Evolutionary conservation across 1,140 invertebrate species (phyloP).

Genomic region (Schlechtendalia chinensis): DNA sequence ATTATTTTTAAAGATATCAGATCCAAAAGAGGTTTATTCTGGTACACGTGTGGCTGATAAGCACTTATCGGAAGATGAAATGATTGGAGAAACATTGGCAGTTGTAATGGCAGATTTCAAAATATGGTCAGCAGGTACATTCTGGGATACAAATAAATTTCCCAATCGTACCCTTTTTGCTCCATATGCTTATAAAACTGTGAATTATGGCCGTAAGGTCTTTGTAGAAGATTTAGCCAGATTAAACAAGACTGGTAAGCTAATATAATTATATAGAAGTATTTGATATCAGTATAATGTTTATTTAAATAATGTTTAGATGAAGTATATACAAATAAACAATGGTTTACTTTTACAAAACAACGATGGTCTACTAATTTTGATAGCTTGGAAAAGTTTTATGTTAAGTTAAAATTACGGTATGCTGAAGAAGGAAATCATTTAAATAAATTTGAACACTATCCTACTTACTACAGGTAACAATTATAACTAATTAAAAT

Average conservation of each 20-base stretch:
- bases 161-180: slow-evolving; percentile 89
- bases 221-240: slow-evolving; percentile 84
- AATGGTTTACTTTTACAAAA: slow-evolving; percentile 85
- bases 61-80: slow-evolving; percentile 87
- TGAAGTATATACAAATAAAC: slow-evolving; percentile 78
- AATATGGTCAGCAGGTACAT: slow-evolving; percentile 88
- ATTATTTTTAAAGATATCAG: slow-evolving; percentile 70
- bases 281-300: slow-evolving; percentile 26
- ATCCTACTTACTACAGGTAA: slow-evolving; percentile 79
- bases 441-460: slow-evolving; percentile 82
- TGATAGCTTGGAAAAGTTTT: slow-evolving; percentile 86
- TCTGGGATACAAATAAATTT: slow-evolving; percentile 95
- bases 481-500: slow-evolving; percentile 18
- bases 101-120: slow-evolving; percentile 86
- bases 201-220: slow-evolving; percentile 77
- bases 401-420: slow-evolving; percentile 87
- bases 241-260: slow-evolving; percentile 69
- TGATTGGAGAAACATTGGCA: slow-evolving; percentile 89
- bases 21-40: slow-evolving; percentile 90
- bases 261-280: neutral
- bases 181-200: slow-evolving; percentile 85
- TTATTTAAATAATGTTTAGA: slow-evolving; percentile 57
- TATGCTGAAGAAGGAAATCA: slow-evolving; percentile 83
- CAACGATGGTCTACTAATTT: slow-evolving; percentile 92
- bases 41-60: slow-evolving; percentile 85